phyloP scores from a whole-genome alignment of 2,888 invertebrate genomes.

The Thysanoteuthis rhombus region DNA sequence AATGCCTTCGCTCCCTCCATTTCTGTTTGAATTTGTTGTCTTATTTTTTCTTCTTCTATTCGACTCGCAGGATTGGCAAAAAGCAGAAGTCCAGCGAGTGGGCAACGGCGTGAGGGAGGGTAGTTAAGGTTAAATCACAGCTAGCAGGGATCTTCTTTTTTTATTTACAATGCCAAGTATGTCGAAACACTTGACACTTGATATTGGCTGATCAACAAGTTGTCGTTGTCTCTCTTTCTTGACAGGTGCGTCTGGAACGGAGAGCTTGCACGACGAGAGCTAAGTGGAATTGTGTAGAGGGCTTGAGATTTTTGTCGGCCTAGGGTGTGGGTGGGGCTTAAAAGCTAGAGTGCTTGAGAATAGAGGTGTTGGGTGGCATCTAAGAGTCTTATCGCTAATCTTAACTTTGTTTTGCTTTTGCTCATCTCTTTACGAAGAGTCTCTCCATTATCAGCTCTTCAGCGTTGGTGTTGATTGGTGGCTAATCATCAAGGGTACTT shows the following conservation, averaged over 20 bases:
- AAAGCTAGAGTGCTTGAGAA: neutral
- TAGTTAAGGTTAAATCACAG: no score
- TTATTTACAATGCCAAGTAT: no score
- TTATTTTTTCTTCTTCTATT: no score
- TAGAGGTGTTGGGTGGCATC: neutral
- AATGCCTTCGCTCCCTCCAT: no score
- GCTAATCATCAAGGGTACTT: neutral
- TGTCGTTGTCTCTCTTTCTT: neutral
- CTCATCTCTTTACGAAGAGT: neutral
- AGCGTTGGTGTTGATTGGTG: neutral
- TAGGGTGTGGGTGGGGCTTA: neutral
- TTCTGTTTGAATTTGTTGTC: no score
- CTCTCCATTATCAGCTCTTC: neutral
- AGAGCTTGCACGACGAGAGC: neutral
- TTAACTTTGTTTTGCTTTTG: neutral
- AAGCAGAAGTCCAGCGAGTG: no score
- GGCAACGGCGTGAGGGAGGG: no score
- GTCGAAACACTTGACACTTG: neutral
- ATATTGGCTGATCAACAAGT: neutral
- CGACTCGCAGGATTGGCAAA: no score
- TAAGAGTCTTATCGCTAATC: conserved; percentile 12
- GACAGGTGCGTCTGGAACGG: neutral
- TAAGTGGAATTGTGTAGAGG: neutral
- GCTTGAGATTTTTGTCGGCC: neutral
- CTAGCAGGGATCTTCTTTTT: no score